A percentile compares a stretch with the other conserved stretches of the same genome.
Conservation (phyloP, 2,797 vertebrate genomes). For the Eurystomus glaucurus region DNA sequence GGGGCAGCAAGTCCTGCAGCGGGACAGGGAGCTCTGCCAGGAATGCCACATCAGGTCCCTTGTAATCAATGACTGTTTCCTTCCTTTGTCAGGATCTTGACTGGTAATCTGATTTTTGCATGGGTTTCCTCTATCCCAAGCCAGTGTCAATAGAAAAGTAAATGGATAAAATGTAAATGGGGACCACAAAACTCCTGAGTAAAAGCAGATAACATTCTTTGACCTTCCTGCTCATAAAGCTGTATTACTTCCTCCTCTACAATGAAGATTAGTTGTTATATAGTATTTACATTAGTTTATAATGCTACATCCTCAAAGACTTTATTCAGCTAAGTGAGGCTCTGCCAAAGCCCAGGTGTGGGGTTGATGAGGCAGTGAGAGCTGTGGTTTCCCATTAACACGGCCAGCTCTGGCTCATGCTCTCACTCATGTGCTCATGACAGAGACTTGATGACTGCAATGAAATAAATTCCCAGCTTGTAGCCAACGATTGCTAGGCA, state of each 20-base stretch:
- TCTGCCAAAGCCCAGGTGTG: conserved; percentile 30
- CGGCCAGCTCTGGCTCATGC: neutral
- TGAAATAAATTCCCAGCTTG: neutral
- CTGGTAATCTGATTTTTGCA: conserved; percentile 18
- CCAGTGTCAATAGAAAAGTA: conserved; percentile 63
- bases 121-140: conserved; percentile 54
- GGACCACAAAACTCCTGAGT: conserved; percentile 30
- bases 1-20: neutral
- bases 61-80: conserved; percentile 21
- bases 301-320: conserved; percentile 48
- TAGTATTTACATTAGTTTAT: conserved; percentile 63
- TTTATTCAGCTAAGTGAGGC: neutral
- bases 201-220: conserved; percentile 58
- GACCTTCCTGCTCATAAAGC: conserved; percentile 66
- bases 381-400: neutral
- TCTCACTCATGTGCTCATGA: accelerated
- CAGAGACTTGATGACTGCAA: neutral
- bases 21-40: neutral
- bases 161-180: conserved; percentile 42
- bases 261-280: conserved; percentile 46
- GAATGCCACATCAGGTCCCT: neutral
- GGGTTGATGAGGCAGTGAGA: neutral
- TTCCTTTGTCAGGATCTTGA: conserved; percentile 47
- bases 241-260: conserved; percentile 60
- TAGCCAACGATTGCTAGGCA: accelerated